Evolutionary conservation across 2,113 vertebrate species (phyloP).

Genomic region (Peromyscus californicus): DNA sequence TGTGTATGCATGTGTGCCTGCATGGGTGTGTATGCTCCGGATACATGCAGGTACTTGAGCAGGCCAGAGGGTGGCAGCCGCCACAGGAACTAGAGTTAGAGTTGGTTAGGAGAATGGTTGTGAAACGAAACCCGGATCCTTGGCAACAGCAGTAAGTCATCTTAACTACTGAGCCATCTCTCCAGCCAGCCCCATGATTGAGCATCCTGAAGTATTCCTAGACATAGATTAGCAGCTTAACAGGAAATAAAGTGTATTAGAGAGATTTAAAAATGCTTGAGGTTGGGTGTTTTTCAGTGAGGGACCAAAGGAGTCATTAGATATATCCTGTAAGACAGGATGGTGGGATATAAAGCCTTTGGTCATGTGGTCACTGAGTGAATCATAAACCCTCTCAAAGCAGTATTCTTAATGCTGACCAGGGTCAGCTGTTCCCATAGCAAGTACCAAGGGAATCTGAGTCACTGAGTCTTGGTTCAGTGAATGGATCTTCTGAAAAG

Average conservation of each 20-base stretch:
- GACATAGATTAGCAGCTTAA: neutral
- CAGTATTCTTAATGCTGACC: neutral
- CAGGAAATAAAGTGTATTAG: neutral
- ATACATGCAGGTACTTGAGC: neutral
- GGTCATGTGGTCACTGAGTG: neutral
- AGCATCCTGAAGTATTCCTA: neutral
- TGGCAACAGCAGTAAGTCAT: neutral
- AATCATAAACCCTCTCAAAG: accelerated
- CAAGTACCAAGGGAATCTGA: neutral
- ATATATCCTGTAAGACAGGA: neutral
- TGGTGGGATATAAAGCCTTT: neutral
- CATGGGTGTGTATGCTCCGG: neutral
- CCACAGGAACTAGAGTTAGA: neutral
- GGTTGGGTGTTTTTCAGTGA: neutral
- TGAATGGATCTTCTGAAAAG: neutral
- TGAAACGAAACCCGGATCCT: neutral
- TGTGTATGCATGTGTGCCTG: neutral
- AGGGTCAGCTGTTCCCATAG: neutral
- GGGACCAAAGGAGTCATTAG: neutral
- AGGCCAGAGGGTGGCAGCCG: neutral
- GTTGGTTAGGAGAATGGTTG: neutral
- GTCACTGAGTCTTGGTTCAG: neutral
- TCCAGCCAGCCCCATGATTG: neutral
- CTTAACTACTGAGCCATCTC: neutral
- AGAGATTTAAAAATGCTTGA: neutral